Evolutionary conservation across 2,797 vertebrate genomes (phyloP), one percentile per base, ranked within the genome.

Genomic region (Amphiprion clarkii): DNA sequence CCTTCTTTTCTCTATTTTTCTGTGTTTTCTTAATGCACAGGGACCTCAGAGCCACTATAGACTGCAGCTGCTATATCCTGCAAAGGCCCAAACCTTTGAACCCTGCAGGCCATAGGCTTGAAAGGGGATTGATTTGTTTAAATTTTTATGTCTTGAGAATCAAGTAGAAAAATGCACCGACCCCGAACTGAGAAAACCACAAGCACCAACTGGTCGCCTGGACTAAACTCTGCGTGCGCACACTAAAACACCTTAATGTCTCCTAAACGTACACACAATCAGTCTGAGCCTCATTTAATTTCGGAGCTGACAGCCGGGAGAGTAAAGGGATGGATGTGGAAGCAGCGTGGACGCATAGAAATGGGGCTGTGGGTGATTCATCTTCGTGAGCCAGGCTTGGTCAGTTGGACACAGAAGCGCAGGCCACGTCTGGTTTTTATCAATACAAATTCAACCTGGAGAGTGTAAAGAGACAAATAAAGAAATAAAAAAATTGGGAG

Each of bases 361-460:
- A 65, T 60, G 44, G 27, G 27, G 64, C 75, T 78, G 79, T 58
- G 42, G 79, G 85, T 92, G 88, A 54, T 92, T 91, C 79, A 88
- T 94, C 78, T 92, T 79, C 85, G 89, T 80, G 73, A 82, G 77
- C 61, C 11, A 19, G 65, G 54, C 56, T 69, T 42, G 78, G 78
- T 79, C 80, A 74, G 88, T 70, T 70, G 81, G 78, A 76, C 73
- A 75, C 87, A 87, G 84, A 83, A 90, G 91, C 87, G 82, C 88
- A 88, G 74, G 31, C 54, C 76, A 70, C 44, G 74, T 87, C 85
- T 81, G 77, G 13, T 84, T 92, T 94, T 91, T 94, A 94, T 94
- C 94, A 93, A 82, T 80, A 87, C 85, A 87, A 89, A 91, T 82
- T 93, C 89, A 90, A 83, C 82, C 60, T 88, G 91, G 92, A 89